These are phyloP conservation scores for Drosophila takahashii DNA, from an alignment of 1,140 invertebrate species.

Conservation along the genomic window DNA sequence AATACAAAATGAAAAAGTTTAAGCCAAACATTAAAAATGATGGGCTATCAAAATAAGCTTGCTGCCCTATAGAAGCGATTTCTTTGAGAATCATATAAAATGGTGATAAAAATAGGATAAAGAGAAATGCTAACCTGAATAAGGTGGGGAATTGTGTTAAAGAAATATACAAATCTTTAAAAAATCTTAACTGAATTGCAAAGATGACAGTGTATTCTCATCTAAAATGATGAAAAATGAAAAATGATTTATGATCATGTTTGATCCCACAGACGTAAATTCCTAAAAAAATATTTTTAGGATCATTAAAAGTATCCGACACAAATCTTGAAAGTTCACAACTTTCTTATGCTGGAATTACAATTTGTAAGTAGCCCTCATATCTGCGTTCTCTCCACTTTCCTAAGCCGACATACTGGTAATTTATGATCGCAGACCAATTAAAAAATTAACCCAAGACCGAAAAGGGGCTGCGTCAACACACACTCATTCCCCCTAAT, in stretches of 20 bases:
- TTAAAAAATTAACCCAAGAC: conserved; percentile 62
- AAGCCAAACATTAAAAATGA: conserved; percentile 31
- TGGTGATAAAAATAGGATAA: neutral
- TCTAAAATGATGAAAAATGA: neutral
- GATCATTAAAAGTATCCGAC: conserved; percentile 2
- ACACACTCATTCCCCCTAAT: conserved; percentile 6
- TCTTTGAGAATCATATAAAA: neutral
- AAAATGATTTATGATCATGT: neutral
- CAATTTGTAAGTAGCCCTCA: conserved; percentile 30
- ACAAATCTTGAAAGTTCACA: conserved; percentile 25
- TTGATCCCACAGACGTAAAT: neutral
- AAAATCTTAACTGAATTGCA: too few relatives aligned
- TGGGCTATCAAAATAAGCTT: conserved; percentile 23
- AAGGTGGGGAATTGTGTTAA: neutral
- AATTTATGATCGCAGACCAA: conserved; percentile 65
- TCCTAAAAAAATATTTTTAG: neutral
- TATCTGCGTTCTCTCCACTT: neutral
- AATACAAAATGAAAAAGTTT: conserved; percentile 13
- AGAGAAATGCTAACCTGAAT: neutral
- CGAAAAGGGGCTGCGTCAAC: conserved; percentile 11
- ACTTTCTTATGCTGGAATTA: conserved; percentile 18
- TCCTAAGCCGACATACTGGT: conserved; percentile 48
- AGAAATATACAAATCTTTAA: too few relatives aligned
- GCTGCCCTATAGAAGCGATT: neutral
- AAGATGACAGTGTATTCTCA: too few relatives aligned